Base-by-base conservation (phyloP, 2,888 invertebrate species). In the Pocota personata region DNA sequence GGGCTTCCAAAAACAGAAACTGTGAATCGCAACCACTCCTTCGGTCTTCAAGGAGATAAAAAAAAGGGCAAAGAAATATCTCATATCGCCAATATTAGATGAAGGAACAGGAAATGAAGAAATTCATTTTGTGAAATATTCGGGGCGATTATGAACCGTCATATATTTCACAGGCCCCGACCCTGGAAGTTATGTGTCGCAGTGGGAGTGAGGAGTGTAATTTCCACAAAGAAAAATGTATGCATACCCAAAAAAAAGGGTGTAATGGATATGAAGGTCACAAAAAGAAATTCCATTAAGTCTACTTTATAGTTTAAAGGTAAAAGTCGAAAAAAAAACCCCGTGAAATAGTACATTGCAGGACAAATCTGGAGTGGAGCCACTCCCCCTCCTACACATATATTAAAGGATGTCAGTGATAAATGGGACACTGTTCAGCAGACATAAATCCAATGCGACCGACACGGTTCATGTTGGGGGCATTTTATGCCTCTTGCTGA, bases 341-440 rank as follows among this genome's bases (percentile, higher is more conserved):
- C n/a, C n/a, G n/a, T n/a, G 32, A 55, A 55, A 19, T 55, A 52
- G 67, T 32, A 69, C 27, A 55, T 57, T 19, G 14, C 16, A 40
- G 48, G 50, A n/a, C 40, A 60, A 19, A 60, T 50, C 52, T 46
- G 37, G 52, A 48, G n/a, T 32, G 52, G 52, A 62, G 52, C 43
- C 50, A 48, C 48, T 5, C 24, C 12, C 27, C 1, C 19, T 14
- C 19, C 4, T 2, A 10, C 16, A 32, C 24, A 52, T 43, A 24
- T 19, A 32, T 43, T 55, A 46, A 57, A 46, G 37, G 66, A 60
- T 76, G 64, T 71, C 57, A 72, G 58, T 82, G 82, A 82, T 82
- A 77, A 77, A 82, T 82, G 77, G 77, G 52, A 58, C 66, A 82
- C 35, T 58, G 71, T 71, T 82, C 52, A 66, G 58, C 43, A 64